These are phyloP conservation scores for Microtus richardsoni DNA, from an alignment of 2,113 vertebrate species.

Conservation along the genomic window DNA sequence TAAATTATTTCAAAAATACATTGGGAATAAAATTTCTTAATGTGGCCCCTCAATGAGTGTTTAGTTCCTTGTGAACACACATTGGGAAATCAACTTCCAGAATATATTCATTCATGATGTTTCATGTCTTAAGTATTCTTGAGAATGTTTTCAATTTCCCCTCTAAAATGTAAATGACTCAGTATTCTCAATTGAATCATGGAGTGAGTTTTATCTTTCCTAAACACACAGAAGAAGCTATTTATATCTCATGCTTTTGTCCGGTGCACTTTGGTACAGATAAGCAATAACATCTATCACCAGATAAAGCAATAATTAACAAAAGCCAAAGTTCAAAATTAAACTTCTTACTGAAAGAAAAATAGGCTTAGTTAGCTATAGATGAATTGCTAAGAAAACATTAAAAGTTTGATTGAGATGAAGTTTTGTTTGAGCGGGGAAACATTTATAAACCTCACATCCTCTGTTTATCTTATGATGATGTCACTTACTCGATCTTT, in stretches of 20 bases:
- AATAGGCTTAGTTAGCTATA: not conserved
- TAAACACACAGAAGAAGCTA: conserved; percentile 1
- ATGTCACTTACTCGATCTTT: not conserved
- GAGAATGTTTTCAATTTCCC: not conserved
- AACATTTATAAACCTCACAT: not conserved
- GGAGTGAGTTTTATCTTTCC: not conserved
- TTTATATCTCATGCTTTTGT: not conserved
- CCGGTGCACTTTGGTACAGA: conserved; percentile 51
- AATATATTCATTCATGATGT: not conserved
- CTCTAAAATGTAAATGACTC: not conserved
- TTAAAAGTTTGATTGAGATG: conserved; percentile 2
- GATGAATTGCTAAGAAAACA: not conserved
- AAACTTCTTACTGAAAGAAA: conserved; percentile 62
- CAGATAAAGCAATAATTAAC: conserved; percentile 84
- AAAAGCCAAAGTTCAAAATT: conserved; percentile 80
- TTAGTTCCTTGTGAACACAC: not conserved
- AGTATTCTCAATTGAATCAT: not conserved
- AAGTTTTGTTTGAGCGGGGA: not conserved
- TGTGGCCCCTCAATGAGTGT: not conserved
- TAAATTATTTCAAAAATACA: not conserved
- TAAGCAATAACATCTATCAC: not conserved
- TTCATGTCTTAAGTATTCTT: not conserved
- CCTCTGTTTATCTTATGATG: not conserved
- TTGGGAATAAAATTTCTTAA: not conserved
- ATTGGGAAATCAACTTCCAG: not conserved